Evolutionary conservation across 2,797 vertebrate genomes (phyloP).

Genomic region (Dromococcyx pavoninus): DNA sequence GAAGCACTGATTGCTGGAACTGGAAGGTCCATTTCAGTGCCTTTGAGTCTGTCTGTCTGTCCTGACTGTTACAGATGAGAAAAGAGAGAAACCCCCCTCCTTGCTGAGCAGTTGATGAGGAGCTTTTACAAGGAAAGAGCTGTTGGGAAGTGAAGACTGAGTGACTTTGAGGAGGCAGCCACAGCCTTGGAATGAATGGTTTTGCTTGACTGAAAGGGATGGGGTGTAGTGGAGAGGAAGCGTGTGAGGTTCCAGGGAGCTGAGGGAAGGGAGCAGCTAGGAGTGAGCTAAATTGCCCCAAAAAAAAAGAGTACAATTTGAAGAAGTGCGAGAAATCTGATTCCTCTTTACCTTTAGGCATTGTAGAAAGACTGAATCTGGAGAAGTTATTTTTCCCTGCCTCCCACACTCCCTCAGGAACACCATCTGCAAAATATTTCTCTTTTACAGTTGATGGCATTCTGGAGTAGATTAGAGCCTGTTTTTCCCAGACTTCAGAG

Average conservation of each 20-base stretch:
- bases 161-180: not conserved
- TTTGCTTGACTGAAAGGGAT: not conserved
- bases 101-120: not conserved
- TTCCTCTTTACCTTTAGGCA: not conserved
- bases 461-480: not conserved
- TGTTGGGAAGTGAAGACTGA: not conserved
- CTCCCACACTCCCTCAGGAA: not conserved
- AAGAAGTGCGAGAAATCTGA: not conserved
- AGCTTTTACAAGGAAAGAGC: not conserved
- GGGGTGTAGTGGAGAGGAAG: not conserved
- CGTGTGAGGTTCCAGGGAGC: not conserved
- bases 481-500: not conserved
- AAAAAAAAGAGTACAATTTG: not conserved
- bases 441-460: not conserved
- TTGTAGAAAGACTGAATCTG: not conserved
- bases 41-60: not conserved
- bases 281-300: not conserved
- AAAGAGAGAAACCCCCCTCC: not conserved
- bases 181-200: not conserved
- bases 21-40: not conserved
- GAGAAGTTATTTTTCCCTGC: not conserved
- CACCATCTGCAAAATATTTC: conserved; percentile 37
- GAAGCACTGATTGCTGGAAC: accelerated
- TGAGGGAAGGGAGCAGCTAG: not conserved
- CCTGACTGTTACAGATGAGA: not conserved